Evolutionary conservation across 2,888 invertebrate genomes (phyloP).

Genomic region (Melipona beecheii): DNA sequence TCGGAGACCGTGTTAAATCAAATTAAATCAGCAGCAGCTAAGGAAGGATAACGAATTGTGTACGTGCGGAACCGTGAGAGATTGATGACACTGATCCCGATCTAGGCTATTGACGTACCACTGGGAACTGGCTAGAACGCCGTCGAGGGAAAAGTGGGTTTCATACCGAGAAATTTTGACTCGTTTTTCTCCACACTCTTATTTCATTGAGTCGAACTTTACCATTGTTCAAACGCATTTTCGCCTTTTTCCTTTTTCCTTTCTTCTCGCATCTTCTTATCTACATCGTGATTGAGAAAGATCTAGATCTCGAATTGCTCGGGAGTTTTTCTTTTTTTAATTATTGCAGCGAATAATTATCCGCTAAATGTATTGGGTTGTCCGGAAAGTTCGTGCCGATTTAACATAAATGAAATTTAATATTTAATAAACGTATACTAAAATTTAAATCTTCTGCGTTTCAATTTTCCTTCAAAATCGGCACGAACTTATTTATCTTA

Average conservation of each 20-base stretch:
- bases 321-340: too few species aligned
- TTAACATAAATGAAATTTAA: too few species aligned
- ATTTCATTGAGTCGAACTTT: neutral
- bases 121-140: conserved; percentile 9
- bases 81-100: conserved; percentile 26
- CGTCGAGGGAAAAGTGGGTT: neutral
- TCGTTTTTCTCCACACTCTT: neutral
- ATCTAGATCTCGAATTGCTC: neutral
- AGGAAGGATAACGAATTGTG: neutral
- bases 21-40: conserved; percentile 17
- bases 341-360: too few species aligned
- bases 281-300: neutral
- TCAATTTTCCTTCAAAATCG: too few species aligned
- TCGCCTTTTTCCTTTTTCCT: neutral
- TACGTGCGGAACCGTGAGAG: conserved; percentile 15
- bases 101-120: neutral
- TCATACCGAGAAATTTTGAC: neutral
- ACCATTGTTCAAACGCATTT: neutral
- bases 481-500: too few species aligned
- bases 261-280: too few species aligned
- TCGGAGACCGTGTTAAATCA: neutral
- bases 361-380: too few species aligned
- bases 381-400: too few species aligned
- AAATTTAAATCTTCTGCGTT: too few species aligned
- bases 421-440: too few species aligned